These are phyloP conservation scores for Agrilus planipennis DNA, from an alignment of 1,140 invertebrate genomes.

Conservation along the genomic window DNA sequence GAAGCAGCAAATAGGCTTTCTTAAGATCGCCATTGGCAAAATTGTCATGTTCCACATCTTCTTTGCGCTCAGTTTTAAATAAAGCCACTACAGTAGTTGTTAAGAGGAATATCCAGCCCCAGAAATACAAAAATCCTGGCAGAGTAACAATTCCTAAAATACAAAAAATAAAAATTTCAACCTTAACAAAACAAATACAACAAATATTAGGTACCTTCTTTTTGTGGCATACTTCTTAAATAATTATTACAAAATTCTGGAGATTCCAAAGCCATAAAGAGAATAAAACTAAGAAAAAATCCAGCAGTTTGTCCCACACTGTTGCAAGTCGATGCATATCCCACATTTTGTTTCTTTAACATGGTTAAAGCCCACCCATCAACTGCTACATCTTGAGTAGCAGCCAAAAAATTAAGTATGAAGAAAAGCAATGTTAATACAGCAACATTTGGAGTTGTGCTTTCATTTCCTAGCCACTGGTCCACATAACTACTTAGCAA, in stretches of 20 bases:
- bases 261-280: slow-evolving; percentile 96
- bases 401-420: slow-evolving; percentile 87
- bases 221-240: slow-evolving; percentile 57
- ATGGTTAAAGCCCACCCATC: slow-evolving; percentile 99
- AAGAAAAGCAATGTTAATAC: slow-evolving; percentile 83
- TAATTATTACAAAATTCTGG: slow-evolving; percentile 93
- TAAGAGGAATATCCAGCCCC: slow-evolving; percentile 85
- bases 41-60: slow-evolving; percentile 32
- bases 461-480: slow-evolving; percentile 57
- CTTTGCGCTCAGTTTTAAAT: slow-evolving; percentile 72
- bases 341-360: slow-evolving; percentile 91
- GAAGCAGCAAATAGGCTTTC: slow-evolving; percentile 74
- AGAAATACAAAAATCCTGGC: slow-evolving; percentile 86
- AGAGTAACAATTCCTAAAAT: slow-evolving; percentile 68
- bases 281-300: slow-evolving; percentile 93
- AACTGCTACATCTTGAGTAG: slow-evolving; percentile 98
- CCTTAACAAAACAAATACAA: neutral
- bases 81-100: slow-evolving; percentile 83
- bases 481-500: slow-evolving; percentile 64
- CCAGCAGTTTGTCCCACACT: slow-evolving; percentile 96
- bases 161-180: neutral
- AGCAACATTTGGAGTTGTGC: slow-evolving; percentile 60
- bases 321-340: slow-evolving; percentile 98
- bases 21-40: slow-evolving; percentile 37
- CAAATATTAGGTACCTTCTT: slow-evolving; percentile 38